These are phyloP conservation scores for Exaiptasia diaphana DNA, from an alignment of 64 coral and sea anemone species.

Conservation along the genomic window DNA sequence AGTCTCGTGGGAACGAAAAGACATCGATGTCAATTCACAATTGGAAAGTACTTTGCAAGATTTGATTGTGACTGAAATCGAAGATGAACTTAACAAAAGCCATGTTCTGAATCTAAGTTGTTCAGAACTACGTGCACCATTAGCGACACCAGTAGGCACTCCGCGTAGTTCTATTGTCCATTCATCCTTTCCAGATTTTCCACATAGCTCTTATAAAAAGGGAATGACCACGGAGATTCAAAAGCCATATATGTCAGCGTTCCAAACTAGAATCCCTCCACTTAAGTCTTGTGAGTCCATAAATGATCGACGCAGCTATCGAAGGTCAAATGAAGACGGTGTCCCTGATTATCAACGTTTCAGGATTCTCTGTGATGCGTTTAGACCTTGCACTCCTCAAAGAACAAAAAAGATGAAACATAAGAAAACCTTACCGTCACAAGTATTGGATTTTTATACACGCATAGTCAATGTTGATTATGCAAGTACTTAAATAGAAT, in stretches of 20 bases:
- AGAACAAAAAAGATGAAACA: no score
- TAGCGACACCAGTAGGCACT: not conserved
- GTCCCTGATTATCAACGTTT: slow-evolving; percentile 8
- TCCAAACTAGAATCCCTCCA: slow-evolving; percentile 1
- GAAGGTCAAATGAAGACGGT: not conserved
- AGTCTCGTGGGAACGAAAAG: not conserved
- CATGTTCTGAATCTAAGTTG: not conserved
- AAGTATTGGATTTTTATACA: no score
- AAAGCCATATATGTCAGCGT: not conserved
- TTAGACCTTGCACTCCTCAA: not conserved
- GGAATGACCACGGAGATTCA: not conserved
- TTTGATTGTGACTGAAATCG: slow-evolving; percentile 2
- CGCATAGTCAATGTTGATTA: no score
- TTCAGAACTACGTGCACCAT: not conserved
- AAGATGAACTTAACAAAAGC: not conserved
- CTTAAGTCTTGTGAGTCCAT: not conserved
- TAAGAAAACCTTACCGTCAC: no score
- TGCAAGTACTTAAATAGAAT: no score
- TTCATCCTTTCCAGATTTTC: not conserved
- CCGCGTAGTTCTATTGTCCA: not conserved
- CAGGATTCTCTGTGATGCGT: slow-evolving; percentile 7
- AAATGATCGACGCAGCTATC: not conserved
- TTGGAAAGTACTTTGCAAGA: not conserved
- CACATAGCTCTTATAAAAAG: not conserved
- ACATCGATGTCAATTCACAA: no score